Evolutionary conservation across 2,888 invertebrate species (phyloP), one percentile per base, ranked within the genome.

Genomic region (Temnothorax unifasciatus): DNA sequence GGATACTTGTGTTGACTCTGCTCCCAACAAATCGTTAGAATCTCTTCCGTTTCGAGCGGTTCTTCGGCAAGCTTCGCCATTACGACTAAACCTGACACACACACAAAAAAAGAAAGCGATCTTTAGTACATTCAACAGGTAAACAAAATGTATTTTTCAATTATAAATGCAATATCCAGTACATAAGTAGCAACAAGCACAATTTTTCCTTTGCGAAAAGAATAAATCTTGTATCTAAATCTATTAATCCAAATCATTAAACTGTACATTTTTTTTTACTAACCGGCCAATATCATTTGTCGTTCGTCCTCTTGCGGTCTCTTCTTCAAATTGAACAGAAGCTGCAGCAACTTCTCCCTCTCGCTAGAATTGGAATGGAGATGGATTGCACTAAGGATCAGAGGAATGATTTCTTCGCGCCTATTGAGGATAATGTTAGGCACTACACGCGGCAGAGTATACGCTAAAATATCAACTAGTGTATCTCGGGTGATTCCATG

Each of bases 11-110:
- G 96, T 76, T 96, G 96, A 88, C 97, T 96, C 94, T 97, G 97
- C 92, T 97, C 97, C 97, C 97, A 97, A 92, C 97, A 97, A 88
- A 97, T 96, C 0, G 97, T 97, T 66, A 97, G 94, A 79, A 97
- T 95, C 93, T 97, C 97, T 85, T 96, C 96, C 92, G 96, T 96
- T n/a, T 97, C 96, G 74, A 96, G 92, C 29, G 95, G 95, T 54
- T 94, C 94, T n/a, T 95, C 95, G 44, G 95, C 95, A 71, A 95
- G 94, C 91, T 95, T 95, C 9, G 95, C 95, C 85, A 96, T 95
- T 15, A 94, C 94, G 44, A 95, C 92, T 71, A 96, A 94, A 81
- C 96, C 96, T 95, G 47, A 73, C 44, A 69, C 2, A 71, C 11
- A 44, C 21, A 21, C 21, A 18, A 41, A 52, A 52, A 83, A 71